These are phyloP conservation scores for Ophion slaviceki DNA, from an alignment of 2,888 invertebrate genomes.

Conservation along the genomic window DNA sequence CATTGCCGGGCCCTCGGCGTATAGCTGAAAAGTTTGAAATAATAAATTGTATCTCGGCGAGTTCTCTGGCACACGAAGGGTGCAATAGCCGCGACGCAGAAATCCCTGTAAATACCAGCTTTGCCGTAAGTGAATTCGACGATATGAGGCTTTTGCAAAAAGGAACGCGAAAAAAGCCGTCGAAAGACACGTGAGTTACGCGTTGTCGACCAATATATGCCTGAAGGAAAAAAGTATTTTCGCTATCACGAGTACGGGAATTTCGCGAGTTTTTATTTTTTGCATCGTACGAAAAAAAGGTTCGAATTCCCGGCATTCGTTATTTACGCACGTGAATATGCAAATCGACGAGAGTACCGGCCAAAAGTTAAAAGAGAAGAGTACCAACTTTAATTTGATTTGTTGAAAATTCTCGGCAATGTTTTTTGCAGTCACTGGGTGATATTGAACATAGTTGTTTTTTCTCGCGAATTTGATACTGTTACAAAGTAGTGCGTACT, in stretches of 20 bases:
- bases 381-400: no score
- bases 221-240: slow-evolving; percentile 10
- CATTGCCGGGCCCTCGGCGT: slow-evolving; percentile 63
- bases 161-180: slow-evolving; percentile 8
- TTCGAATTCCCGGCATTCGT: neutral
- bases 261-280: slow-evolving; percentile 7
- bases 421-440: no score
- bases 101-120: slow-evolving; percentile 45
- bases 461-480: no score
- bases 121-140: slow-evolving; percentile 31
- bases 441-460: no score
- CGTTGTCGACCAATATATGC: slow-evolving; percentile 11
- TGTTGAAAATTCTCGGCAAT: no score
- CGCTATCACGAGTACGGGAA: neutral
- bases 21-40: slow-evolving; percentile 75
- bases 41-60: slow-evolving; percentile 75
- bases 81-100: slow-evolving; percentile 41
- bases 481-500: no score
- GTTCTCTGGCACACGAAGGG: slow-evolving; percentile 24
- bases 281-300: slow-evolving; percentile 11
- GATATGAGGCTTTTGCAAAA: slow-evolving; percentile 35
- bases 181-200: slow-evolving; percentile 9
- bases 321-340: neutral
- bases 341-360: no score
- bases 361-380: no score